phyloP scores from a whole-genome alignment of 1,140 invertebrate species.

The Drosophila paulistorum region DNA sequence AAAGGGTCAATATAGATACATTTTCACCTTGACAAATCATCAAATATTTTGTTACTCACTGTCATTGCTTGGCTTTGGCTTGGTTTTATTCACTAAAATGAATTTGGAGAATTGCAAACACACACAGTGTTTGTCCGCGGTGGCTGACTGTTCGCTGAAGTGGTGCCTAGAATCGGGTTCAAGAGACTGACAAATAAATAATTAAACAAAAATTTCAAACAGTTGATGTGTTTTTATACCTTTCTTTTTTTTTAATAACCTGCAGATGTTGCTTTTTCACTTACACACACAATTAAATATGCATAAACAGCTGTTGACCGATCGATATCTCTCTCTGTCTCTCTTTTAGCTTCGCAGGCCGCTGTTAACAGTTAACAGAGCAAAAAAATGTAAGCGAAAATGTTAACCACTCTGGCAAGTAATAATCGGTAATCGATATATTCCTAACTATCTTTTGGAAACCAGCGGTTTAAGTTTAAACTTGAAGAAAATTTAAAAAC shows the following conservation, averaged over 20 bases:
- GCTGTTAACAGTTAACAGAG: no score
- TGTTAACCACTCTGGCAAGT: not conserved
- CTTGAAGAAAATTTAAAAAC: not conserved
- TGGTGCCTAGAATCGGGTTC: not conserved
- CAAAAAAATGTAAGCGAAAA: no score
- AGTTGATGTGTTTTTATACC: constrained; percentile 1
- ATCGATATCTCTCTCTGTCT: constrained; percentile 2
- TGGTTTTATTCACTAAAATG: not conserved
- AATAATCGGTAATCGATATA: no score
- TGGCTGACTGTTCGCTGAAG: not conserved
- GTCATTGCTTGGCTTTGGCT: not conserved
- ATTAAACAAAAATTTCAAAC: not conserved
- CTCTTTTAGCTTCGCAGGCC: not conserved
- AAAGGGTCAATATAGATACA: not conserved
- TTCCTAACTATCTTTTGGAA: not conserved
- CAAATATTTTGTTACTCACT: not conserved
- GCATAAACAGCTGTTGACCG: not conserved
- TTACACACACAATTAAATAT: constrained; percentile 2
- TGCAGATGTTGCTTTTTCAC: constrained; percentile 1
- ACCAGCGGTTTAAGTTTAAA: not conserved
- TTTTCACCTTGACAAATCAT: not conserved
- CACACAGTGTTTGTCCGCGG: not conserved
- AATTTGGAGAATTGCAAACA: not conserved
- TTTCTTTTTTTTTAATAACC: not conserved
- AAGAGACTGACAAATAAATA: not conserved